phyloP scores from a whole-genome alignment of 2,888 invertebrate species.

The Tridacna crocea region DNA sequence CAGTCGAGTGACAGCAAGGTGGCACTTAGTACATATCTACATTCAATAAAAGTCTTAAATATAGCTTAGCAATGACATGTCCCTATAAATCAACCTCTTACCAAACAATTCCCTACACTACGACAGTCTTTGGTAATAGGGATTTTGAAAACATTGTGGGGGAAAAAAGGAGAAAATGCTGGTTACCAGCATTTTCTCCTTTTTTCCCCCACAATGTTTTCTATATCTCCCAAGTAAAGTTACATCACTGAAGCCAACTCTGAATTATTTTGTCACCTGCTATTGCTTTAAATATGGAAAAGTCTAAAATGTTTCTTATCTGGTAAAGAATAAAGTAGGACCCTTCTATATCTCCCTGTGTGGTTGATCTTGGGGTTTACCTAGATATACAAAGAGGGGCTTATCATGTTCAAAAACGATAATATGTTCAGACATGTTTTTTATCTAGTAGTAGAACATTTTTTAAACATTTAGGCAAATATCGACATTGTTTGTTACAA shows the following conservation, averaged over 20 bases:
- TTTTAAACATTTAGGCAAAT: neutral
- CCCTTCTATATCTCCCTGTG: slow-evolving; percentile 7
- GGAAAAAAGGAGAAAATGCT: too few species aligned
- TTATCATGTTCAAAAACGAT: neutral
- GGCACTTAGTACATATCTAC: slow-evolving; percentile 6
- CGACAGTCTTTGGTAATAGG: too few species aligned
- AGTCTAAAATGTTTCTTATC: too few species aligned
- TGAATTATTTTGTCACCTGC: too few species aligned
- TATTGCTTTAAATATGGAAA: too few species aligned
- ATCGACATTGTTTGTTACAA: too few species aligned
- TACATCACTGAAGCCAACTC: too few species aligned
- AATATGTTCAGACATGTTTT: neutral
- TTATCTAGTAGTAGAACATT: neutral
- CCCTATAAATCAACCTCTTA: neutral
- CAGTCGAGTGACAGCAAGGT: slow-evolving; percentile 2
- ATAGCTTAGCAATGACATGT: slow-evolving; percentile 20
- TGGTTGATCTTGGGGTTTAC: neutral
- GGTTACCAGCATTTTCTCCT: too few species aligned
- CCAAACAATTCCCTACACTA: too few species aligned
- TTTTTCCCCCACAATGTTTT: too few species aligned
- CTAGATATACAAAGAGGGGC: neutral
- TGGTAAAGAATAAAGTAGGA: neutral
- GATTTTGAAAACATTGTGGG: too few species aligned
- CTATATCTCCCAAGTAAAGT: too few species aligned
- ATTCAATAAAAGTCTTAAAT: slow-evolving; percentile 15